Base-by-base conservation (phyloP, 2,888 invertebrate species). In the Agriotes lineatus region DNA sequence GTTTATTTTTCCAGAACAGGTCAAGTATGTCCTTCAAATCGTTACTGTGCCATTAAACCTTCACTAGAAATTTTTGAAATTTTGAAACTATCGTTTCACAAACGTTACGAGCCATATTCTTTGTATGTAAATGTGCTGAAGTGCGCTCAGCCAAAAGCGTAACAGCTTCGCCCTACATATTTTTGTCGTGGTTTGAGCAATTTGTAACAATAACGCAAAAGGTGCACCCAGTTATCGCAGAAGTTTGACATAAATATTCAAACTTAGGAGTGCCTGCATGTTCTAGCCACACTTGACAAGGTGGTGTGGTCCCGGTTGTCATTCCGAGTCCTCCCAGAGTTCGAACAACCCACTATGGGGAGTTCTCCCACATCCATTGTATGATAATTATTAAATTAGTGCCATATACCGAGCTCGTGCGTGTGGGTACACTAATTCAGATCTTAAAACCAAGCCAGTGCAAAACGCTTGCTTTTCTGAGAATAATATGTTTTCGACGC, bases 271-370 rank as follows among this genome's bases (percentile, higher is more conserved):
- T 71, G 75, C 66, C 71, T 63, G 56, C 52, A 70, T 58, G 67
- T 68, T 70, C 71, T 71, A 71, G 68, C 69, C 56, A 67, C 69
- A 71, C 71, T 75, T 75, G 73, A 72, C 70, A 71, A 70, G 74
- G 66, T 72, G 70, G 75, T 63, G 72, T 64, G 72, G 72, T 71
- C 72, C 71, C 44, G 58, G 69, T 70, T 73, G 75, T 74, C 71
- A 72, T 72, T 70, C 68, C 33, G 69, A 70, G 70, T 74, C 74
- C 74, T 73, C 74, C 70, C 72, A 63, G 69, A 71, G 61, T 67
- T 70, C 67, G 64, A 68, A 62, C 73, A 62, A 52, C 74, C 72
- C 71, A 70, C 72, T 52, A 59, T 52, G 33, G 58, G 60, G 64
- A 58, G 52, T 66, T 62, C 69, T 50, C 64, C 54, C 45, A 67